Percentiles rank a stretch among this genome's conserved stretches.
These are phyloP conservation scores for Scolopax rusticola DNA, from an alignment of 2,797 vertebrate species.

Conservation along the genomic window DNA sequence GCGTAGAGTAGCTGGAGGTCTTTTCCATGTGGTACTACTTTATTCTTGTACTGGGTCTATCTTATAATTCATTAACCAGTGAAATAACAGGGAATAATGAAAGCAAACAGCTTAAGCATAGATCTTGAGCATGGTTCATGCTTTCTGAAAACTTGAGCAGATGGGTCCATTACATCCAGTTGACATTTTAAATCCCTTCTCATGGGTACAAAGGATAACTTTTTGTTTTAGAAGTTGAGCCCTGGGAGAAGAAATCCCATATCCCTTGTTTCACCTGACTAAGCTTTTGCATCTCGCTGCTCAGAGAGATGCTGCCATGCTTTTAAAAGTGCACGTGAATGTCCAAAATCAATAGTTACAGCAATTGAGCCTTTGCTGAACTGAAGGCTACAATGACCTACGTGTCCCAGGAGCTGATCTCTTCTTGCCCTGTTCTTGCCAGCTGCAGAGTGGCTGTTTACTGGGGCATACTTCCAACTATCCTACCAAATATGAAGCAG, in stretches of 20 bases:
- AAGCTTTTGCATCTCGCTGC: background rate
- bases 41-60: background rate
- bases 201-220: background rate
- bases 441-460: background rate
- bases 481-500: background rate
- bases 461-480: background rate
- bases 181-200: background rate
- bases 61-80: background rate
- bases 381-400: background rate
- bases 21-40: background rate
- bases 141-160: background rate
- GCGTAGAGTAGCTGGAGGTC: background rate
- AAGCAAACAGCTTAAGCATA: background rate
- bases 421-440: background rate
- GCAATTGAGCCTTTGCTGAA: background rate
- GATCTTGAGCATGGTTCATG: background rate
- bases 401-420: background rate
- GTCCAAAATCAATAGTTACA: background rate
- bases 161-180: background rate
- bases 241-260: background rate
- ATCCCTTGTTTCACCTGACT: background rate
- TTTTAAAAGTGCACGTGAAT: background rate
- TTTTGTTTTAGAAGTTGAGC: background rate
- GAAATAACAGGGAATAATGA: background rate
- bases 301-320: background rate